A percentile compares a stretch with the other conserved stretches of the same genome.
Conservation (phyloP, 2,888 invertebrate genomes). For the Gari tellinella region DNA sequence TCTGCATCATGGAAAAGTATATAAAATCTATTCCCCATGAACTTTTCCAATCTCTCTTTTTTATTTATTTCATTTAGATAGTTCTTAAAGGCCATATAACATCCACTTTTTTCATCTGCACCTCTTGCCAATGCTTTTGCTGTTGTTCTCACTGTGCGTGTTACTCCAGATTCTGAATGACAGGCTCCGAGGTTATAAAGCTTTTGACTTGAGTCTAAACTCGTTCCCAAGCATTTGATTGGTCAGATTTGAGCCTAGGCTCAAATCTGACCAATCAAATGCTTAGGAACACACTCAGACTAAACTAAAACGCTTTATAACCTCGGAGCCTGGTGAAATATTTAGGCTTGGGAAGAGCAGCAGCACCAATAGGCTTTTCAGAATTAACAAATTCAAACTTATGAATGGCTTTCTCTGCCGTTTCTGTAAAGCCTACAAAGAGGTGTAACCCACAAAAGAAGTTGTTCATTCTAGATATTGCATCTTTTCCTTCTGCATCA, state of each 20-base stretch:
- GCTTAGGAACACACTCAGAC: too few species aligned
- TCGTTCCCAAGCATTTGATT: too few species aligned
- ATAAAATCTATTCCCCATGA: not conserved
- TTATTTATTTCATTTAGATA: constrained; percentile 8
- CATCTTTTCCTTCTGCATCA: constrained; percentile 6
- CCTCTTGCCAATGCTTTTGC: constrained; percentile 9
- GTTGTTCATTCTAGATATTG: constrained; percentile 15
- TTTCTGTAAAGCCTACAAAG: constrained; percentile 10
- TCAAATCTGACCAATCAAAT: too few species aligned
- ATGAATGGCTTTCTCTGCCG: constrained; percentile 5
- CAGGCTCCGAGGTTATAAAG: too few species aligned
- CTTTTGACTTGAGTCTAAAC: too few species aligned
- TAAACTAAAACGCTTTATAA: too few species aligned
- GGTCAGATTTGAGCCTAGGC: too few species aligned
- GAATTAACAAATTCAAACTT: constrained; percentile 8
- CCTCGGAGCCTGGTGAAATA: not conserved
- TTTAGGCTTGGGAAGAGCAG: not conserved
- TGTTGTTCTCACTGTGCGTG: constrained; percentile 2
- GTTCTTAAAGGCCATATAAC: constrained; percentile 5
- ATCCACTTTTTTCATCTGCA: constrained; percentile 10
- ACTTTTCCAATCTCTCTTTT: constrained; percentile 2
- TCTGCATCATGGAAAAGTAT: constrained; percentile 6
- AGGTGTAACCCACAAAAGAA: constrained; percentile 18
- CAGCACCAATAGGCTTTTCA: not conserved
- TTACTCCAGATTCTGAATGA: constrained; percentile 1